These are phyloP conservation scores for Macaca mulatta DNA, from an alignment of 2,113 vertebrate species.

Conservation along the genomic window DNA sequence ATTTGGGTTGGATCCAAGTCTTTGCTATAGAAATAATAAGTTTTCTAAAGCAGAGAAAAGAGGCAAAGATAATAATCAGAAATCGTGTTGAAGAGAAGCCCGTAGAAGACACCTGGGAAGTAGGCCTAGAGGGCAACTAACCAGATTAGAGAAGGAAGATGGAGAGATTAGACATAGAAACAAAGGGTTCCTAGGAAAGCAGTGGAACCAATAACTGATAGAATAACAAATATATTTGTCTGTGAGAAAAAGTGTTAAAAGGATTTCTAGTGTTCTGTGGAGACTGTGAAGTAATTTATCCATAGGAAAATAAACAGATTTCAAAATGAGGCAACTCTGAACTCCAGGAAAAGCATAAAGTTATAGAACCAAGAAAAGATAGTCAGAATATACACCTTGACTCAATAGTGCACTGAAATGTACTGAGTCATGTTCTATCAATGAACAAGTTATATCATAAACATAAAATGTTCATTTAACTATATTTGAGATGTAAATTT, in stretches of 20 bases:
- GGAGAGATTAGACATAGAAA: neutral
- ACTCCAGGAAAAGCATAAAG: slow-evolving; percentile 11
- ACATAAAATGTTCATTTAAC: neutral
- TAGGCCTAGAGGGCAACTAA: neutral
- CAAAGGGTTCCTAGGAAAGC: neutral
- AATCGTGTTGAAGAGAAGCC: neutral
- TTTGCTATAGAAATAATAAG: neutral
- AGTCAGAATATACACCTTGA: neutral
- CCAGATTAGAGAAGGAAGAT: neutral
- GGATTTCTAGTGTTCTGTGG: neutral
- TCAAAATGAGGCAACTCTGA: neutral
- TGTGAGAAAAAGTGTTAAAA: neutral
- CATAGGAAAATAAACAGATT: neutral
- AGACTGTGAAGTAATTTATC: neutral
- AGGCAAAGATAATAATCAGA: neutral
- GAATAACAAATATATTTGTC: neutral
- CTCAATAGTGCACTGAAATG: neutral
- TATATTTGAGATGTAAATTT: neutral
- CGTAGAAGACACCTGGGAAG: neutral
- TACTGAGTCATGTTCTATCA: neutral
- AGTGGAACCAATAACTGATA: neutral
- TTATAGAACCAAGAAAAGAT: slow-evolving; percentile 1
- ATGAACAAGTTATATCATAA: neutral
- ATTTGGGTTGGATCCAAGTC: too few species aligned
- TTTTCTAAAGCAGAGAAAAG: neutral